Conservation (phyloP, 1,140 invertebrate species). For the Cyclargus thomasi region DNA sequence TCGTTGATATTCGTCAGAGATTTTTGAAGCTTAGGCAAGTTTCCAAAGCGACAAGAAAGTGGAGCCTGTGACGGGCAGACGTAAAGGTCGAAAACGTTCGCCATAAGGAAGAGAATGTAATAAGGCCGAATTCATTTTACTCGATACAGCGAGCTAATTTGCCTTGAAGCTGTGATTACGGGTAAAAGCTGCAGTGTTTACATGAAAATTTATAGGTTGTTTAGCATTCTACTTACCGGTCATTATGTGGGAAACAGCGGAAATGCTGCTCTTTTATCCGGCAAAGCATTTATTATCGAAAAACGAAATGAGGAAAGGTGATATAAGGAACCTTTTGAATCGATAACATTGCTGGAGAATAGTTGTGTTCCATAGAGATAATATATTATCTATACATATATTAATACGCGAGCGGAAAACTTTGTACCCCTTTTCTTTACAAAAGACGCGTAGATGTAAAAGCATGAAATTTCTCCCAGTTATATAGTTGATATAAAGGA, state of each 20-base stretch:
- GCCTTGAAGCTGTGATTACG: slow-evolving; percentile 5
- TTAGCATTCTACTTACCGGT: background rate
- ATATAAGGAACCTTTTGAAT: background rate
- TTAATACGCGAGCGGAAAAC: no score
- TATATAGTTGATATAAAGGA: no score
- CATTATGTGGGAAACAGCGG: background rate
- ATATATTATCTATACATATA: no score
- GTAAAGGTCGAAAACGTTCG: slow-evolving; percentile 8
- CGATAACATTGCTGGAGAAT: background rate
- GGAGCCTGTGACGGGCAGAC: background rate
- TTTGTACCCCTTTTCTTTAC: no score
- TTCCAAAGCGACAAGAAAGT: slow-evolving; percentile 20
- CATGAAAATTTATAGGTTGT: slow-evolving; percentile 3
- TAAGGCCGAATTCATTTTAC: background rate
- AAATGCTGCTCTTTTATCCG: background rate
- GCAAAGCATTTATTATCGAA: background rate
- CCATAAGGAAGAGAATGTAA: slow-evolving; percentile 5
- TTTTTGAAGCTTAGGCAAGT: slow-evolving; percentile 24
- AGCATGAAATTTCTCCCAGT: no score
- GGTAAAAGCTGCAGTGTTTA: slow-evolving; percentile 1
- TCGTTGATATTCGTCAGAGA: slow-evolving; percentile 22
- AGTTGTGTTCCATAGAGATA: no score
- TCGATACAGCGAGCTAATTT: background rate
- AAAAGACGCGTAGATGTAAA: no score
- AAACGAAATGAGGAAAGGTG: background rate